Conservation (phyloP, 2,797 vertebrate species). For the Cyprinella venusta region DNA sequence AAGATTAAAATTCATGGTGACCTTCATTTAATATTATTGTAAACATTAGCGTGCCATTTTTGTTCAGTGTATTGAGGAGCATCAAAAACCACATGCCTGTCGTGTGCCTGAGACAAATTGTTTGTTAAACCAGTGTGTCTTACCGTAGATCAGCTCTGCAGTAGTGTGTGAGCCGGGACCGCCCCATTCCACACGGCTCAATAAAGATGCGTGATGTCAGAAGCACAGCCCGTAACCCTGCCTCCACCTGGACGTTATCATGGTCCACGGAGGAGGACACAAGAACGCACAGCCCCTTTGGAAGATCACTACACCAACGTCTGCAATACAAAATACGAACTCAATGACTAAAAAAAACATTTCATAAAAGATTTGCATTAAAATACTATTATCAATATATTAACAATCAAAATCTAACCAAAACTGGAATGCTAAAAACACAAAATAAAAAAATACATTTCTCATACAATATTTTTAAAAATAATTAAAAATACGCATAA, state of each 20-base stretch:
- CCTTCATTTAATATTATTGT: neutral
- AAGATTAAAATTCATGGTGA: neutral
- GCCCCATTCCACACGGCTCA: constrained; percentile 79
- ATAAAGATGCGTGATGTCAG: constrained; percentile 84
- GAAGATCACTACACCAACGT: constrained; percentile 80
- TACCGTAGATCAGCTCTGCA: constrained; percentile 86
- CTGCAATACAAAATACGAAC: constrained; percentile 65
- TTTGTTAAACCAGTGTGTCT: neutral
- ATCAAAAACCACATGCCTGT: neutral
- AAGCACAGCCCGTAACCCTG: constrained; percentile 79
- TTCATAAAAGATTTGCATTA: neutral
- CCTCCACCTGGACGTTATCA: constrained; percentile 75
- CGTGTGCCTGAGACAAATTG: neutral
- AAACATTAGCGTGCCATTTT: neutral
- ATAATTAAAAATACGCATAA: neutral
- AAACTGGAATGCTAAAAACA: neutral
- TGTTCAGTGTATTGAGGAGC: neutral
- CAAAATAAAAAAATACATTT: neutral
- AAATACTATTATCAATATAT: neutral
- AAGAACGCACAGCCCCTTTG: constrained; percentile 78
- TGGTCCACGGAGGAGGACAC: constrained; percentile 82
- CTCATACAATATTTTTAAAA: neutral
- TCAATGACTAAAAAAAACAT: neutral
- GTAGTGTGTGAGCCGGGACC: constrained; percentile 82
- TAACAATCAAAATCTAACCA: neutral